A percentile compares a stretch with the other conserved stretches of the same genome.
Evolutionary conservation across 2,888 invertebrate genomes (phyloP).

Genomic region (Synanthedon vespiformis): DNA sequence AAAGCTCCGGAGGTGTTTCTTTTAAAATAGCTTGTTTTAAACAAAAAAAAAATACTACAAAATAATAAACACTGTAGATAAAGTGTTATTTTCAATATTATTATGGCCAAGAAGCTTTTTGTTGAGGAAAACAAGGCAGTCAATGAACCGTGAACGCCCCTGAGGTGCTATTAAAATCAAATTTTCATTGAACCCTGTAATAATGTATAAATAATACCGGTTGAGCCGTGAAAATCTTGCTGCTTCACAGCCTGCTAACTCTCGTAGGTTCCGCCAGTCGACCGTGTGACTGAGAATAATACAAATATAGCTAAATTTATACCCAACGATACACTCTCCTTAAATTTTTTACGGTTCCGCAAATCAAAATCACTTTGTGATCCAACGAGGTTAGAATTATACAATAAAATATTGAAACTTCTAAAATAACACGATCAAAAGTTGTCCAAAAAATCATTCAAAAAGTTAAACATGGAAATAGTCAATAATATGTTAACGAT

Average conservation of each 20-base stretch:
- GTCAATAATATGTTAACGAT: no score
- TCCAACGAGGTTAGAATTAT: no score
- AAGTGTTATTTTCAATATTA: neutral
- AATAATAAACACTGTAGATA: no score
- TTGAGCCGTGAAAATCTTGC: slow-evolving; percentile 31
- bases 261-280: slow-evolving; percentile 9
- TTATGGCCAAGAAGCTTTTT: no score
- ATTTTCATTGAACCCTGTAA: slow-evolving; percentile 30
- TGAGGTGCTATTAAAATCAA: slow-evolving; percentile 16
- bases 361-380: no score
- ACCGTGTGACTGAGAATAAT: neutral
- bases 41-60: no score
- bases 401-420: no score
- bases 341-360: no score
- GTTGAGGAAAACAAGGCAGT: slow-evolving; percentile 1
- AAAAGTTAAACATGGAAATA: no score
- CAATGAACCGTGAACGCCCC: slow-evolving; percentile 5
- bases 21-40: neutral
- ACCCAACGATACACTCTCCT: no score
- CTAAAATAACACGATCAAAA: no score
- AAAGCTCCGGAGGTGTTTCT: neutral
- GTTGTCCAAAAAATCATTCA: no score
- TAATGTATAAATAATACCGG: slow-evolving; percentile 24
- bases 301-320: neutral
- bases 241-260: slow-evolving; percentile 23